Percentiles rank a stretch among this genome's conserved stretches.
Evolutionary conservation across 2,888 invertebrate genomes (phyloP).

Genomic region (Drosophila siamana): DNA sequence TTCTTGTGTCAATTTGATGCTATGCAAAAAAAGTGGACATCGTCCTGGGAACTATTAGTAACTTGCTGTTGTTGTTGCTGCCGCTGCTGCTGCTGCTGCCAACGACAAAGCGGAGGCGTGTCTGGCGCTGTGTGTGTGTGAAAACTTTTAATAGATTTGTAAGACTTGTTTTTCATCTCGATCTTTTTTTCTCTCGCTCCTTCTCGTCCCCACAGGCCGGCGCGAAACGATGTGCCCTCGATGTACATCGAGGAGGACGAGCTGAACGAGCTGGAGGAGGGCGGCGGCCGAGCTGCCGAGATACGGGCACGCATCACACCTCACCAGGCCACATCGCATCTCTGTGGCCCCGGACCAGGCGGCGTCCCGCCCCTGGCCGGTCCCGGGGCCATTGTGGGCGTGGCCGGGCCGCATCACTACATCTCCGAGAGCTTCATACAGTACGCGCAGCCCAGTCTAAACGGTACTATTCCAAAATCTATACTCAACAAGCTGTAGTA

Average conservation of each 20-base stretch:
- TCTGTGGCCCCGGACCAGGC: slow-evolving; percentile 47
- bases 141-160: slow-evolving; percentile 71
- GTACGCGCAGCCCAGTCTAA: slow-evolving; percentile 86
- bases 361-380: slow-evolving; percentile 22
- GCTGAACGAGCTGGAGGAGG: slow-evolving; percentile 84
- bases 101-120: slow-evolving; percentile 5
- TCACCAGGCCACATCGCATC: slow-evolving; percentile 59
- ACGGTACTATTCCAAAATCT: slow-evolving; percentile 85
- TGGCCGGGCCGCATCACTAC: slow-evolving; percentile 83
- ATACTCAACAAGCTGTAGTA: slow-evolving; percentile 84
- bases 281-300: slow-evolving; percentile 80
- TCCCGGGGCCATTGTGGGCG: slow-evolving; percentile 61
- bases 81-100: neutral
- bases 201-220: slow-evolving; percentile 78
- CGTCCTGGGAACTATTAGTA: slow-evolving; percentile 69
- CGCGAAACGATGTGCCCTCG: slow-evolving; percentile 85
- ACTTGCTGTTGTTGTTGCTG: slow-evolving; percentile 24
- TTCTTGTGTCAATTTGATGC: slow-evolving; percentile 7
- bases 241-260: slow-evolving; percentile 86
- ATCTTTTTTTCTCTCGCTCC: neutral
- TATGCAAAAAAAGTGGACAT: slow-evolving; percentile 27
- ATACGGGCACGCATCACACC: slow-evolving; percentile 79
- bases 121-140: slow-evolving; percentile 22
- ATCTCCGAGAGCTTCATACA: slow-evolving; percentile 86
- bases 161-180: slow-evolving; percentile 43